Evolutionary conservation across 2,113 vertebrate species (phyloP).

Genomic region (Thunnus maccoyii): DNA sequence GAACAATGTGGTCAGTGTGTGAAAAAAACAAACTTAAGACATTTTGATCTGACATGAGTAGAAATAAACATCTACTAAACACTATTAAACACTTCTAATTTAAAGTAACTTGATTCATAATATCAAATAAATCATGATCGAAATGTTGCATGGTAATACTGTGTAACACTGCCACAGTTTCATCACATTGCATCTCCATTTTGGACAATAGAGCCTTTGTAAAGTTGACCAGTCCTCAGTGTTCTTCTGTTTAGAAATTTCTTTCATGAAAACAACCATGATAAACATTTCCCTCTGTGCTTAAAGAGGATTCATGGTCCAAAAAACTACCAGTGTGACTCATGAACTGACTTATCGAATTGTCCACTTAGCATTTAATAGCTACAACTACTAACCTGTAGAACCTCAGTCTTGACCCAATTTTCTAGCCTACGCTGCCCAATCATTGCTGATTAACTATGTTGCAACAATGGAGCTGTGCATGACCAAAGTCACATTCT

Average conservation of each 20-base stretch:
- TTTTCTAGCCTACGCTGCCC: not conserved
- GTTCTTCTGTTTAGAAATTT: not conserved
- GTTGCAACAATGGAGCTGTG: not conserved
- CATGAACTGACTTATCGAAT: constrained; percentile 9
- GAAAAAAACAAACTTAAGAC: not conserved
- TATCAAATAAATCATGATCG: not conserved
- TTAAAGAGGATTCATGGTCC: not conserved
- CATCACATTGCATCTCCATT: not conserved
- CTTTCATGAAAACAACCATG: not conserved
- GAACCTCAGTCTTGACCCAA: not conserved
- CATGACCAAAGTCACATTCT: constrained; percentile 2
- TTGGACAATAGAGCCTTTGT: constrained; percentile 43
- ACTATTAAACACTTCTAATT: not conserved
- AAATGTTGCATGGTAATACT: not conserved
- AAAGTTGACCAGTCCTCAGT: not conserved
- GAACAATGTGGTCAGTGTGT: constrained; percentile 23
- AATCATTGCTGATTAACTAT: not conserved
- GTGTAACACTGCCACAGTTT: not conserved
- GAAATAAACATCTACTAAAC: not conserved
- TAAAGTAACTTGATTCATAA: not conserved
- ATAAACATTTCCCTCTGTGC: not conserved
- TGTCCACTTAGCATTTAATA: constrained; percentile 28
- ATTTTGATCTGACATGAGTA: not conserved
- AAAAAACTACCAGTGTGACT: constrained; percentile 18
- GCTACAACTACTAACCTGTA: not conserved